Evolutionary conservation across 2,888 invertebrate genomes (phyloP), one percentile per base, ranked within the genome.

Genomic region (Agapostemon virescens): DNA sequence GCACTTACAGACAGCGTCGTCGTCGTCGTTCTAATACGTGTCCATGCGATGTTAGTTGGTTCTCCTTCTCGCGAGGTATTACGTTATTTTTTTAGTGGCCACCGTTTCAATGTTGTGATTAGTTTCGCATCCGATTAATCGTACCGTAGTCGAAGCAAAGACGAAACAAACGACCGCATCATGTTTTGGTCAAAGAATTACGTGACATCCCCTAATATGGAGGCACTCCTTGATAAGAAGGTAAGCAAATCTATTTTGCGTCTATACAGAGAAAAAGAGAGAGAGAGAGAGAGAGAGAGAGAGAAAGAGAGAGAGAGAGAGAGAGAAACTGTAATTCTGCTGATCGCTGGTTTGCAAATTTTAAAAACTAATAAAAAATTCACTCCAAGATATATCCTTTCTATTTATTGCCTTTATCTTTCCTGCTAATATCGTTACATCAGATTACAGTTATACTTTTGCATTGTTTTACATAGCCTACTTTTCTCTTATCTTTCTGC

Each of bases 181-280:
- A 97, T 97, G 97, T 97, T 96, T 95, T 97, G 97, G 97, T 95
- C 95, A 92, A 96, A 95, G 92, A 96, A 96, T 93, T 95, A 95
- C 92, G 94, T 95, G 90, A 94, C 94, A 87, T 95, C 95, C 87
- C 95, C 96, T 89, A 95, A 96, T 93, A 95, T 97, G 92, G 97
- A 96, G 92, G 95, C 95, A 88, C 94, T 97, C 89, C 95, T 97
- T 84, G 95, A 95, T 90, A 96, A 96, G 93, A 96, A 97, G 95
- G 97, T 96, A 94, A 81, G 69, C 45, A 58, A 61, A 61, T 40
- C n/a, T 23, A 61, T 40, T 63, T 64, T 74, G 42, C 45, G 36
- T 30, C 23, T 11, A 30, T 49, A n/a, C 11, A n/a, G 11, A 11
- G 4, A n/a, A 11, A 49, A 3, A 49, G n/a, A n/a, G 1, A 4